phyloP scores from a whole-genome alignment of 2,888 invertebrate species.

The Mantis religiosa region DNA sequence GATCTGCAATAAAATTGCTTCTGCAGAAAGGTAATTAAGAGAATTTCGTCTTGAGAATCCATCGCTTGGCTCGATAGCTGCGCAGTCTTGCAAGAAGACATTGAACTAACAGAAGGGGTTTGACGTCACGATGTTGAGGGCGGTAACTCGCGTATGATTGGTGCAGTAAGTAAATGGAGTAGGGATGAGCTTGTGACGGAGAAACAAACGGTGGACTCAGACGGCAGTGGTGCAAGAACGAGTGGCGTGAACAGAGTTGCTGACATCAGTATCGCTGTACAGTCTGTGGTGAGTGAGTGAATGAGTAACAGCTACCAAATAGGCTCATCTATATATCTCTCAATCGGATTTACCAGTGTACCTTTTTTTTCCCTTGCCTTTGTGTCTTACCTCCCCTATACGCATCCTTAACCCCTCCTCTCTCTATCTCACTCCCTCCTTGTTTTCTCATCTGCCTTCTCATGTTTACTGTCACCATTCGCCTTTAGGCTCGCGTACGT shows the following conservation, averaged over 20 bases:
- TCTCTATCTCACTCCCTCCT: not conserved
- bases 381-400: not conserved
- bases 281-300: not conserved
- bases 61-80: not conserved
- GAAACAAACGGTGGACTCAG: not conserved
- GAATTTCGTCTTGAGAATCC: not conserved
- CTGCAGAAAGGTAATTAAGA: not conserved
- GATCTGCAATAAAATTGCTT: not conserved
- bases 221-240: not conserved
- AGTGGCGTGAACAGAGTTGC: not conserved
- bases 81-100: slow-evolving; percentile 18
- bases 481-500: not conserved
- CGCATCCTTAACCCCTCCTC: not conserved
- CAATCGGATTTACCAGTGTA: slow-evolving; percentile 10
- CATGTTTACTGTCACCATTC: not conserved
- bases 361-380: not conserved
- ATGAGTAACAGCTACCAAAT: slow-evolving; percentile 15
- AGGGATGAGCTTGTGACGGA: not conserved
- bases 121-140: not conserved
- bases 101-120: not conserved
- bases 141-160: not conserved
- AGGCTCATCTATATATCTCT: slow-evolving; percentile 20
- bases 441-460: not conserved
- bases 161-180: not conserved
- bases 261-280: not conserved